Conservation (phyloP, 2,797 vertebrate species). For the Cyclura pinguis region DNA sequence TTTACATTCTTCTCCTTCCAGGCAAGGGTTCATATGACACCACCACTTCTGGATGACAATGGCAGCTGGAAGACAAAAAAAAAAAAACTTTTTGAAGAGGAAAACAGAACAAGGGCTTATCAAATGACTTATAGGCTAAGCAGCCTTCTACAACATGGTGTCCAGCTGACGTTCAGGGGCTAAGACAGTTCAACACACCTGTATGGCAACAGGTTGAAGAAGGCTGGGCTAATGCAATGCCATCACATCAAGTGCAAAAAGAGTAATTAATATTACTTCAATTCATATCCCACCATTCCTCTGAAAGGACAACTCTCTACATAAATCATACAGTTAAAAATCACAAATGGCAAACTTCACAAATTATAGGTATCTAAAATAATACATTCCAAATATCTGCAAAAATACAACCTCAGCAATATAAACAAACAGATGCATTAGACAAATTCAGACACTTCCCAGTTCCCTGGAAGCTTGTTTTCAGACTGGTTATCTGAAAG, state of each 20-base stretch:
- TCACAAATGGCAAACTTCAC: too few species aligned
- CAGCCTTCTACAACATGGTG: background rate
- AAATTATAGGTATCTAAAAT: too few species aligned
- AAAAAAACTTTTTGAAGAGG: background rate
- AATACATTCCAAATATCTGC: too few species aligned
- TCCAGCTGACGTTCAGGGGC: background rate
- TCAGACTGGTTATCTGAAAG: too few species aligned
- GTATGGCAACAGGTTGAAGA: background rate
- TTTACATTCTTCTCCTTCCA: constrained; percentile 85
- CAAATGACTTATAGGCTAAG: too few species aligned
- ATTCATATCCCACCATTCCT: background rate
- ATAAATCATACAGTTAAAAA: too few species aligned
- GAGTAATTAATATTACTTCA: background rate
- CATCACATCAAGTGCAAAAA: background rate
- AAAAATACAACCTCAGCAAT: too few species aligned
- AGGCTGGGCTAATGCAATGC: background rate
- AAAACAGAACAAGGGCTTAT: background rate
- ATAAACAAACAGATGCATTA: too few species aligned
- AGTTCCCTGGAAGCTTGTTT: background rate
- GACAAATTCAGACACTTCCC: background rate
- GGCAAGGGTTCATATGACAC: constrained; percentile 85
- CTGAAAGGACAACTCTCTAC: too few species aligned
- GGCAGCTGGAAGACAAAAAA: constrained; percentile 77
- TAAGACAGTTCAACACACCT: background rate
- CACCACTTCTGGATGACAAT: constrained; percentile 85